Conservation (phyloP, 2,888 invertebrate species). For the Eurytoma adleriae region DNA sequence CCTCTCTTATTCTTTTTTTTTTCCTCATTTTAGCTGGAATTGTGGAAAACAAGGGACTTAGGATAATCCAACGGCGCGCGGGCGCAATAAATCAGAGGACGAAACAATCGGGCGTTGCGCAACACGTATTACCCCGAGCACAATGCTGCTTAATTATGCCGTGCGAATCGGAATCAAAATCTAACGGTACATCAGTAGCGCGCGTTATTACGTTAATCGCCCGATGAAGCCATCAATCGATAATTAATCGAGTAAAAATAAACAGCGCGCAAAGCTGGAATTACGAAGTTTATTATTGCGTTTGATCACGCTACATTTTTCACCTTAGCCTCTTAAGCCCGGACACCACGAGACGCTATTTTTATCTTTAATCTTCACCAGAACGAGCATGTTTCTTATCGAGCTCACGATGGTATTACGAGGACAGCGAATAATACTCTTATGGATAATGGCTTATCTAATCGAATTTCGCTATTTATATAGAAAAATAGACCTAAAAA, state of each 20-base stretch:
- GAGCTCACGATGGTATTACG: no score
- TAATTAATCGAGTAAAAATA: constrained; percentile 21
- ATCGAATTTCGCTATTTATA: no score
- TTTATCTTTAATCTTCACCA: no score
- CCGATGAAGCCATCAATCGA: constrained; percentile 29
- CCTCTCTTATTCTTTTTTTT: no score
- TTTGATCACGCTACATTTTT: not conserved
- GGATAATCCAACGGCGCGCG: not conserved
- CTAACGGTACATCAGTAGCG: constrained; percentile 24
- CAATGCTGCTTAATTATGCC: constrained; percentile 35
- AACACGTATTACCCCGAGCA: not conserved
- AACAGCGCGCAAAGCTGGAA: not conserved
- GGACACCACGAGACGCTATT: no score
- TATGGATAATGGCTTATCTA: no score
- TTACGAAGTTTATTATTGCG: not conserved
- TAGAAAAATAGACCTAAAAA: no score
- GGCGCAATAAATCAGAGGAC: constrained; percentile 21
- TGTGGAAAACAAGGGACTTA: no score
- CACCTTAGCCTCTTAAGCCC: no score
- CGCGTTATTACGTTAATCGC: constrained; percentile 42
- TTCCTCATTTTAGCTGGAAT: no score
- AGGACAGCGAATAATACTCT: no score
- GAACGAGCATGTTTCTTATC: no score
- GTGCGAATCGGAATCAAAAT: constrained; percentile 31
- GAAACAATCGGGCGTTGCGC: not conserved